Evolutionary conservation across 2,113 vertebrate genomes (phyloP), one percentile per base, ranked within the genome.

Genomic region (Crotalus tigris): DNA sequence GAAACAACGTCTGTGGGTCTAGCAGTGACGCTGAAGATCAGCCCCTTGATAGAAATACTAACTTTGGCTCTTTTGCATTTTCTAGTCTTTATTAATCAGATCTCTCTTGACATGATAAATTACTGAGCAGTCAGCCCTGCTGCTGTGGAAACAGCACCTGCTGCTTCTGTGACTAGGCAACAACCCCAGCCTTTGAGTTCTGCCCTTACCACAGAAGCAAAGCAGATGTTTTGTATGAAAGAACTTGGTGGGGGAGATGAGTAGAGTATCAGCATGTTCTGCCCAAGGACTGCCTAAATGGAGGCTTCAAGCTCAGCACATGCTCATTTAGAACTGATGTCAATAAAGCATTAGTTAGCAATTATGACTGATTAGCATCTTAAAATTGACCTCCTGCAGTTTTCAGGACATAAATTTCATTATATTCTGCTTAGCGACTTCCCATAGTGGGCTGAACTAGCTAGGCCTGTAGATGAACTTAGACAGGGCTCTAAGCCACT

Each of bases 161-260:
- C 54, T 59, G 91, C 19, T 94, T 89, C 87, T 95, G 81, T 87
- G 92, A 91, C 33, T 44, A 93, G 93, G 64, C n/a, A 95, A 26
- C 75, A 94, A 64, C 89, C 75, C 93, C 90, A 69, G 12, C 90
- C 92, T 10, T 93, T 88, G 57, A 93, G 94, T 87, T 86, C 49
- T 90, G 57, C 46, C 94, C 85, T 89, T 93, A 57, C 88, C 24
- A 0, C 49, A 57, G 87, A 91, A 85, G 81, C 85, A 89, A 85
- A 93, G 44, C 88, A 87, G 4, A 0, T 93, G 85, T 55, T 94
- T 39, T 86, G 64, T 87, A 81, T 88, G 69, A 87, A 94, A 91
- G 24, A 85, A 91, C 75, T 81, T 81, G 33, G 6, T 4, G 46
- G 88, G 90, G 89, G 85, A 91, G 93, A 90, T 64, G 51, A 93